Evolutionary conservation across 1,140 invertebrate genomes (phyloP), one percentile per base, ranked within the genome.

Genomic region (Trichonephila inaurata): DNA sequence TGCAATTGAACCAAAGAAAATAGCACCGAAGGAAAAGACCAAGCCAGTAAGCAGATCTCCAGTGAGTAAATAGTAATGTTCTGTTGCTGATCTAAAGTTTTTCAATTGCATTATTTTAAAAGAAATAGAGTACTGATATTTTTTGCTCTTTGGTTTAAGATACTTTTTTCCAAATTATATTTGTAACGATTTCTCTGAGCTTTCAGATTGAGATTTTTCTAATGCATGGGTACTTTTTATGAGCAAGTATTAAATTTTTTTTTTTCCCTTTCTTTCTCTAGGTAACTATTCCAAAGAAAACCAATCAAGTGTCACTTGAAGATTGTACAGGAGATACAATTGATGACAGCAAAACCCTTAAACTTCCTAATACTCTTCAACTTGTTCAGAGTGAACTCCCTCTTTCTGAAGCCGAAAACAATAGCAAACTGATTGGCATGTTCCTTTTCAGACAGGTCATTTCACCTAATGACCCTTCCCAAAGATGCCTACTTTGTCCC

Each of bases 341-440:
- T 44, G 87, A 94, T 28, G 92, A 94, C 28, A 62, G 19, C 10
- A 60, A 89, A 21, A 93, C 94, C 28, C 62, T 92, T 3, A 95
- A 94, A 61, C 81, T 95, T 1, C 95, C 95, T 12, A 95, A 95
- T 82, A 94, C 92, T 44, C 85, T 95, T 24, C 86, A 95, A 72
- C 91, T 95, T 18, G 90, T 95, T 7, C 92, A 95, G 64, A 94
- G 94, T 66, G 95, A 95, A 77, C 88, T 95, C n/a, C 95, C 95
- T 16, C 69, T 95, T 2, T 21, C 92, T 16, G 89, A 95, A 21
- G 91, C 94, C 66, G 72, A 95, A 21, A 94, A 93, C 51, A 83
- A 89, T 64, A 94, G 89, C 19, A 94, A 95, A 21, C 58, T 94
- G 16, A 91, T 94, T 19, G 94, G 94, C 18, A 90, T 94, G 82